Evolutionary conservation across 35 echinoderm and acorn worm species (phyloP).

Genomic region (Hemicentrotus pulcherrimus): DNA sequence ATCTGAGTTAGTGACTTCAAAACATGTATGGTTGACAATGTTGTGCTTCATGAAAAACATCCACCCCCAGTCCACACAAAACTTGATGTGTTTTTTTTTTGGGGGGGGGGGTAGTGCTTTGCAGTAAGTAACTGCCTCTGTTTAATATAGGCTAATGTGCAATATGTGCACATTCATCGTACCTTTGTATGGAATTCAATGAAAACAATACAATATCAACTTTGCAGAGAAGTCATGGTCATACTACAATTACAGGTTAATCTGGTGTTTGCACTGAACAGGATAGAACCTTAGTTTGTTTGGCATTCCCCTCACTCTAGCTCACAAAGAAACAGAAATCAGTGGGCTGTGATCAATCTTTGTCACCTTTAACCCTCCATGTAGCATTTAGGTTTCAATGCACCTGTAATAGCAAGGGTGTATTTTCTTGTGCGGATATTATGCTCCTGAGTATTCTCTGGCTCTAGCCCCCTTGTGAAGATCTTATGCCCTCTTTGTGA

Average conservation of each 20-base stretch:
- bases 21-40: background rate
- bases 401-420: conserved; percentile 16
- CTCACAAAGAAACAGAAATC: conserved; percentile 16
- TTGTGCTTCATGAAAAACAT: background rate
- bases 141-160: background rate
- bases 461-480: background rate
- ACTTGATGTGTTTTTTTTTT: background rate
- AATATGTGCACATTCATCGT: background rate
- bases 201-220: conserved; percentile 43
- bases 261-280: background rate
- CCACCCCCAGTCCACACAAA: background rate
- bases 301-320: background rate
- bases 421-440: conserved; percentile 13
- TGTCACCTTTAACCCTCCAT: conserved; percentile 10
- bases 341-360: conserved; percentile 15
- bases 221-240: conserved; percentile 26
- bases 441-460: background rate
- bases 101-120: background rate
- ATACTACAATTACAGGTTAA: background rate
- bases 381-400: conserved; percentile 2
- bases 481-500: background rate
- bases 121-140: background rate
- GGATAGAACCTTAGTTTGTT: background rate
- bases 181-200: background rate
- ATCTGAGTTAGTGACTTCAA: background rate